Evolutionary conservation across 2,888 invertebrate species (phyloP).

Genomic region (Lapara coniferarum): DNA sequence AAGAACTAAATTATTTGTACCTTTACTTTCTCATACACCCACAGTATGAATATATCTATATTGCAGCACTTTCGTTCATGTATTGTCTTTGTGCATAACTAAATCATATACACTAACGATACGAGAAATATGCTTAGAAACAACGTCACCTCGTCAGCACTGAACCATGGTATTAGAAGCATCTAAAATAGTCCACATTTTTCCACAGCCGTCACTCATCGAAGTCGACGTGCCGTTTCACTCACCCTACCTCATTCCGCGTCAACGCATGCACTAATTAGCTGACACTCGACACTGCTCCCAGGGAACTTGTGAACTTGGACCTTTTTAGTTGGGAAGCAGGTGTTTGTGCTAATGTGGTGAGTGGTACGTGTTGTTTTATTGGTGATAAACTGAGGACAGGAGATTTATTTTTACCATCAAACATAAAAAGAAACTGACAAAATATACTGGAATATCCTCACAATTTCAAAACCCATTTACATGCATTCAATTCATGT

Average conservation of each 20-base stretch:
- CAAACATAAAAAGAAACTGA: too few species aligned
- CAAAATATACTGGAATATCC: too few species aligned
- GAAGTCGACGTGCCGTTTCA: conserved; percentile 49
- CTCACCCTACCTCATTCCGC: conserved; percentile 73
- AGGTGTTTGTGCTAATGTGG: conserved; percentile 51
- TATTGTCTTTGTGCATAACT: too few species aligned
- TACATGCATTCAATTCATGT: too few species aligned
- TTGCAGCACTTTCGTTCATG: too few species aligned
- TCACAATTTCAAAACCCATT: too few species aligned
- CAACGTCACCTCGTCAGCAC: neutral
- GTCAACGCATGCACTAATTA: conserved; percentile 79
- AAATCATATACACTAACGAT: neutral
- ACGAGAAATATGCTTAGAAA: neutral
- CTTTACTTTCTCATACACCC: too few species aligned
- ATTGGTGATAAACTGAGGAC: conserved; percentile 38
- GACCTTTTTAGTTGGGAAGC: conserved; percentile 44
- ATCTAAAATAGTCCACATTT: conserved; percentile 20
- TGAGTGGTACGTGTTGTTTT: conserved; percentile 55
- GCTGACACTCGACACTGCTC: conserved; percentile 66
- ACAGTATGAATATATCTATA: too few species aligned
- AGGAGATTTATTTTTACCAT: too few species aligned
- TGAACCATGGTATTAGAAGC: conserved; percentile 44
- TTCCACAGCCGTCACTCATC: conserved; percentile 25
- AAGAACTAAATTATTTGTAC: too few species aligned
- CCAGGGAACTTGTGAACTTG: conserved; percentile 56